Conservation (phyloP, 2,888 invertebrate species). For the Amblyteles armatorius region DNA sequence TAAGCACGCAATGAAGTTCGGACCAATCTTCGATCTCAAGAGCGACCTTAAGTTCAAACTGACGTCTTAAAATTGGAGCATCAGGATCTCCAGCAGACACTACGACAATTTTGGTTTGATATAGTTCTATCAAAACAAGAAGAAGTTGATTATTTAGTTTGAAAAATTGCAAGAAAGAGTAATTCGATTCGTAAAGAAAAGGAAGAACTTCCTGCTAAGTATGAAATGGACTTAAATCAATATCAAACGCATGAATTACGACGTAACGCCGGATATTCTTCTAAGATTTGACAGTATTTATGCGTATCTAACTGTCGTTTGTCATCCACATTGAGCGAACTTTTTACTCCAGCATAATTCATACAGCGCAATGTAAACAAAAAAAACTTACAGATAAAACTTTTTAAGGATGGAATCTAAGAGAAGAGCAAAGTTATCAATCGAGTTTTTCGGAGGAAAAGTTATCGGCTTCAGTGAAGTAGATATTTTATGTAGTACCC, state of each 20-base stretch:
- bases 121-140: too few species aligned
- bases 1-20: too few species aligned
- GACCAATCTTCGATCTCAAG: too few species aligned
- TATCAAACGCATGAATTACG: not conserved
- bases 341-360: slow-evolving; percentile 16
- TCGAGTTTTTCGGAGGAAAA: slow-evolving; percentile 28
- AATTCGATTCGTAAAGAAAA: not conserved
- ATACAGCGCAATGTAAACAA: slow-evolving; percentile 18
- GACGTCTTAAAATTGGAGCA: too few species aligned
- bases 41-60: too few species aligned
- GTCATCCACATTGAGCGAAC: slow-evolving; percentile 19
- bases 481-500: slow-evolving; percentile 58
- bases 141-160: too few species aligned
- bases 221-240: not conserved
- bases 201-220: not conserved
- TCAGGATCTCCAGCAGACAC: too few species aligned
- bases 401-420: slow-evolving; percentile 19
- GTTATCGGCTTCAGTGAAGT: slow-evolving; percentile 38
- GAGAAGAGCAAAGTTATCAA: slow-evolving; percentile 36
- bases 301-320: slow-evolving; percentile 29
- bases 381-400: slow-evolving; percentile 28
- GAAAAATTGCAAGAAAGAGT: too few species aligned
- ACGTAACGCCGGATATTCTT: not conserved
- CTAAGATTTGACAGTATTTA: not conserved
- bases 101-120: too few species aligned